Evolutionary conservation across 2,797 vertebrate genomes (phyloP), one percentile per base, ranked within the genome.

Genomic region (Gastrophryne carolinensis): DNA sequence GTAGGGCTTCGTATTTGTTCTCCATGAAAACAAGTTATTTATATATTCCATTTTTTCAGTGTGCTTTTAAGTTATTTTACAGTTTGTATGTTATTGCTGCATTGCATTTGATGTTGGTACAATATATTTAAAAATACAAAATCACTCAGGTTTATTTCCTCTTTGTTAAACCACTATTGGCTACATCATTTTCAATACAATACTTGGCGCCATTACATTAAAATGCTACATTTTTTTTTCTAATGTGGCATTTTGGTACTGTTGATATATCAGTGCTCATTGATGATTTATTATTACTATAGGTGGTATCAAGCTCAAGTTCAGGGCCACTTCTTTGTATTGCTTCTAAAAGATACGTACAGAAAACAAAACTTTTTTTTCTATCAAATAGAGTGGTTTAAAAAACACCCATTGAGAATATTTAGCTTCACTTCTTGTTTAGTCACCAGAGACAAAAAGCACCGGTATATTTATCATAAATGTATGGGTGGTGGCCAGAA

Each of bases 1-100:
- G 89, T 80, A n/a, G 89, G 89, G 91, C 89, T 91, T 90, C 91
- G 88, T 89, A 90, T 91, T 91, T 92, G 91, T 92, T 92, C 91
- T 92, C 91, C 90, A 91, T 91, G 91, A 92, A 92, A 90, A 90
- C 89, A 82, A 89, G 86, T 89, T 90, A 91, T 92, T 91, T 92
- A 92, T 92, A 91, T 90, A 87, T 86, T 58, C 57, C 90, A 91
- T 91, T 91, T 91, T 91, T 90, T 89, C 90, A 91, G 88, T 87
- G 89, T 91, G 88, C 89, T 86, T 57, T 88, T 92, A 92, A 91
- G 88, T 92, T 92, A 92, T 92, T 91, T 87, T n/a, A 88, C 86
- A 81, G 72, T 64, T 75, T 78, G 82, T 74, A 89, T 73, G 86
- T 82, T 90, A 87, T 90, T 90, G 86, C 89, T 86, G 89, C 89